Evolutionary conservation across 2,797 vertebrate species (phyloP).

Genomic region (Centroberyx gerrardi): DNA sequence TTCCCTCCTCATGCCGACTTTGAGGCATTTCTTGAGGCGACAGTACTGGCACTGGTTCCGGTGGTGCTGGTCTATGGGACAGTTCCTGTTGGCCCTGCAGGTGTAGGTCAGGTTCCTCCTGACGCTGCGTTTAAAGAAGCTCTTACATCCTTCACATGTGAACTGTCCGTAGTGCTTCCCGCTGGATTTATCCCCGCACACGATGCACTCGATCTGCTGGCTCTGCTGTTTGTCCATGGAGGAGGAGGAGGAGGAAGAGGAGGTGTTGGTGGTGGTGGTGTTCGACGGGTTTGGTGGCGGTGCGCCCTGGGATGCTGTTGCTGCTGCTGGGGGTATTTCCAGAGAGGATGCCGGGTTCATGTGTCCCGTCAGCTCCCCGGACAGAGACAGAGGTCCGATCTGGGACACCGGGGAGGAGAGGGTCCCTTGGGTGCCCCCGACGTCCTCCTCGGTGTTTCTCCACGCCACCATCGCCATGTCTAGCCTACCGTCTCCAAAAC

Average conservation of each 20-base stretch:
- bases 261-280: conserved; percentile 68
- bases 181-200: conserved; percentile 97
- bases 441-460: conserved; percentile 94
- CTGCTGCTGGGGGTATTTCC: conserved; percentile 88
- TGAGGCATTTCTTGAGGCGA: conserved; percentile 98
- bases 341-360: conserved; percentile 73
- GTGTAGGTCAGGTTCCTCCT: conserved; percentile 96
- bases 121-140: conserved; percentile 98
- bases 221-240: conserved; percentile 92
- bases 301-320: conserved; percentile 87
- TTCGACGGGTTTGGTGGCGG: conserved; percentile 87
- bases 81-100: conserved; percentile 97
- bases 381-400: conserved; percentile 85
- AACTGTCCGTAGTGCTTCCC: conserved; percentile 98
- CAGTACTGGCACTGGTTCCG: conserved; percentile 99
- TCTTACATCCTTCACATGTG: conserved; percentile 98
- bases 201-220: conserved; percentile 96
- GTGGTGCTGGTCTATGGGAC: conserved; percentile 98
- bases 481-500: conserved; percentile 87
- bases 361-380: conserved; percentile 77
- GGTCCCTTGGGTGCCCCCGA: conserved; percentile 91
- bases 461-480: conserved; percentile 98
- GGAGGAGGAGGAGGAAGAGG: conserved; percentile 79
- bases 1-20: conserved; percentile 99
- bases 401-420: conserved; percentile 92